Base-by-base conservation (phyloP, 2,888 invertebrate species). In the Pycnomerus fuliginosus region DNA sequence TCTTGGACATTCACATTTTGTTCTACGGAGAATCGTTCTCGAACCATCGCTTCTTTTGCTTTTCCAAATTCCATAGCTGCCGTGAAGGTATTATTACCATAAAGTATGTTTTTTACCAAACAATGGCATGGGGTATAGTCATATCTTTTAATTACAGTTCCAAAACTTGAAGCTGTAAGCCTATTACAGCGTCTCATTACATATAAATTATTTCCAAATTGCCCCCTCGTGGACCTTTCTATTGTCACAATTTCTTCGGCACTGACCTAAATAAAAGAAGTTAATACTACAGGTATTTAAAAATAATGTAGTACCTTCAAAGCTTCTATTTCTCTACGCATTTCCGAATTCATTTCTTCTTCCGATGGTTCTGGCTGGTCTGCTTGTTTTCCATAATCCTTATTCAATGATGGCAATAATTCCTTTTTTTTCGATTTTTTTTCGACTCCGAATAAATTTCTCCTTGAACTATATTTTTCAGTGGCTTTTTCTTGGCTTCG, bases 61-160 rank as follows among this genome's bases (percentile, higher is more conserved):
- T 27, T 27, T 27, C 27, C 27, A 10, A 27, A 27, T 5, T 27
- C 11, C 11, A 27, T 27, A 8, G 27, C 27, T 27, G 27, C 7
- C 4, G 11, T 10, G 11, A 10, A 27, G 10, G 27, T 4, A 10
- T 4, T 4, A 10, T 10, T 27, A 4, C 11, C 11, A 27, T 27
- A 27, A 4, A 27, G 11, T 4, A 27, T 27, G 4, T 4, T 27
- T 27, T 27, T 10, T 8, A 27, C 27, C 11, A 27, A 4, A 27
- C 4, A 8, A 27, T 27, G 7, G 4, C 11, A 27, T 4, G 27
- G 4, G 4, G 27, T 27, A 7, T 27, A 4, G 4, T 5, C 27
- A 4, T 7, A 8, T 4, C 27, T 4, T 10, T 10, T 27, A 4
- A 10, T 10, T 8, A 27, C 27, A 7, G 11, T 8, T 27, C 27